Conservation (phyloP, 2,797 vertebrate species). For the Malacoraja senta region DNA sequence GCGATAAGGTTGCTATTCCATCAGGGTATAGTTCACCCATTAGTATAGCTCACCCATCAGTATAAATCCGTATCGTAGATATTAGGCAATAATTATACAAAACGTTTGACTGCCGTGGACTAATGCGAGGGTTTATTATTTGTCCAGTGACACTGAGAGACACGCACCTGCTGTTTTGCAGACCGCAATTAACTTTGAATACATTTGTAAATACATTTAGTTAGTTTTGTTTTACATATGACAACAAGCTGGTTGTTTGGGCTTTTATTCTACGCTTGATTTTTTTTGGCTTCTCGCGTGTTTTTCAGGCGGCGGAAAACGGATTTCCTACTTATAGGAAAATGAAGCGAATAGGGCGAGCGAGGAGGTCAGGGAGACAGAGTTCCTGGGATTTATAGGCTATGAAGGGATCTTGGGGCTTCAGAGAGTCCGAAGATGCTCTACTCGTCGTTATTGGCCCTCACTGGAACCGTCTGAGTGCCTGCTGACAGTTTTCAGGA, state of each 20-base stretch:
- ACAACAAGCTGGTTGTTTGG: background rate
- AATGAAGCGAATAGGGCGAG: background rate
- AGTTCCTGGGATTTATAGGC: background rate
- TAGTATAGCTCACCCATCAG: background rate
- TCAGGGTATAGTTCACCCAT: too few species aligned
- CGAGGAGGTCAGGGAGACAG: background rate
- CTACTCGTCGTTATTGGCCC: background rate
- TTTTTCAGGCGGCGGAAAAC: background rate
- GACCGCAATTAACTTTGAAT: background rate
- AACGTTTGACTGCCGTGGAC: background rate
- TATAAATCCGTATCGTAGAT: background rate
- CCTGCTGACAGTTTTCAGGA: background rate
- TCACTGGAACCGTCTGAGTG: background rate
- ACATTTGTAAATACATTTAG: background rate
- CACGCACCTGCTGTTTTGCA: constrained; percentile 2
- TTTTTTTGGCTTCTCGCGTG: background rate
- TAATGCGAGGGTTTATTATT: background rate
- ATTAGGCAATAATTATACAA: background rate
- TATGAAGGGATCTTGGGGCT: background rate
- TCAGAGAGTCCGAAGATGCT: constrained; percentile 39
- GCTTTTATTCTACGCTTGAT: background rate
- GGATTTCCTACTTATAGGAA: background rate
- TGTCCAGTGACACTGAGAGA: too few species aligned
- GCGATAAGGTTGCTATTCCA: background rate
- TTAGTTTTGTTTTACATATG: background rate